Conservation (phyloP, 2,888 invertebrate species). For the Hyposoter didymator region DNA sequence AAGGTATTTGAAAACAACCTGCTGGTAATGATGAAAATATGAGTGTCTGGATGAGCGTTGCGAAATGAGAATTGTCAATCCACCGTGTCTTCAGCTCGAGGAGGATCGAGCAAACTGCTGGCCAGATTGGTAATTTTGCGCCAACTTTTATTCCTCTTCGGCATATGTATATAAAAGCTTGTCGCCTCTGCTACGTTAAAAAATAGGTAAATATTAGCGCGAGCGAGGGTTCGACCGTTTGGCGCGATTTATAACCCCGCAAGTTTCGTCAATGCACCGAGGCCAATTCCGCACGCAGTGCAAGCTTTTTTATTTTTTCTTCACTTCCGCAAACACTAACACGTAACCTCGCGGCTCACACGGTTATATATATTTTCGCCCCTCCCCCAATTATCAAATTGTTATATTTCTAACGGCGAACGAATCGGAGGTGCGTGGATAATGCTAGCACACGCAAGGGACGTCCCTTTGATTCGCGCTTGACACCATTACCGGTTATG, state of each 20-base stretch:
- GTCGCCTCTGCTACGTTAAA: slow-evolving; percentile 7
- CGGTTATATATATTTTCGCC: slow-evolving; percentile 15
- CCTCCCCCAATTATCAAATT: slow-evolving; percentile 56
- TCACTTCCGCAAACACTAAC: slow-evolving; percentile 1
- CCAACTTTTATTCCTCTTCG: slow-evolving; percentile 13
- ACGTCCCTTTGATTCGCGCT: slow-evolving; percentile 60
- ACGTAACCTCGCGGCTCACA: slow-evolving; percentile 17
- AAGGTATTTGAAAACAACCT: slow-evolving; percentile 26
- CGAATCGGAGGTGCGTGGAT: slow-evolving; percentile 33
- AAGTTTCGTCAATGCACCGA: background rate
- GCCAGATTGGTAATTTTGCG: slow-evolving; percentile 37
- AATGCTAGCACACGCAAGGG: slow-evolving; percentile 52
- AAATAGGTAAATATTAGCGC: slow-evolving; percentile 52
- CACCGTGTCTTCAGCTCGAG: slow-evolving; percentile 29
- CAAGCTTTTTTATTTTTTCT: slow-evolving; percentile 1
- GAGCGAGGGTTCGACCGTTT: slow-evolving; percentile 25
- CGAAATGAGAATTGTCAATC: slow-evolving; percentile 36
- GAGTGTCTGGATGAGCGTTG: slow-evolving; percentile 1
- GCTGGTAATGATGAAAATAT: slow-evolving; percentile 34
- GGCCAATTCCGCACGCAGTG: background rate
- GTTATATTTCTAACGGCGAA: slow-evolving; percentile 55
- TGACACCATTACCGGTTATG: slow-evolving; percentile 66
- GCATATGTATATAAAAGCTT: slow-evolving; percentile 21
- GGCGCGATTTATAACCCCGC: slow-evolving; percentile 36
- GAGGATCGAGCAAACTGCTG: slow-evolving; percentile 1